These are phyloP conservation scores for Turnix velox DNA, from an alignment of 2,113 vertebrate species.

Conservation along the genomic window DNA sequence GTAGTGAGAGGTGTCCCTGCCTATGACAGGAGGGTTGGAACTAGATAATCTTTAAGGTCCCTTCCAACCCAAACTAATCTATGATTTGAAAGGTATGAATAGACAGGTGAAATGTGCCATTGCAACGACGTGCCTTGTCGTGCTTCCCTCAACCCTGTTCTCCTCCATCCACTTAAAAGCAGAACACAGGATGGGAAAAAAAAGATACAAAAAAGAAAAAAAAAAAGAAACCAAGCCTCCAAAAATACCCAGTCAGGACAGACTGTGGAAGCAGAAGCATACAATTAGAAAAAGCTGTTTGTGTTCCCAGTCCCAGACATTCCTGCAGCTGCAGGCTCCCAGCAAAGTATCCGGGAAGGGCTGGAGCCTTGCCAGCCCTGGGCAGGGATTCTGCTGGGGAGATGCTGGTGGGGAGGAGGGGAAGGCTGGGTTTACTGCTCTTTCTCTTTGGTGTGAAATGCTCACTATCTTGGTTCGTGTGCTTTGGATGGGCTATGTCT, in stretches of 20 bases:
- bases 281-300: conserved; percentile 7
- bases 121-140: not conserved
- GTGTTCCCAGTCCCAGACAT: conserved; percentile 45
- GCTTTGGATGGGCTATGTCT: not conserved
- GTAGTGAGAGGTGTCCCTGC: too few relatives aligned
- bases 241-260: not conserved
- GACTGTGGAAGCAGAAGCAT: not conserved
- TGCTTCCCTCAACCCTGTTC: not conserved
- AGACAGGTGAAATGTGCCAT: not conserved
- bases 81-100: too few relatives aligned
- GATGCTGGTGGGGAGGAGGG: accelerated
- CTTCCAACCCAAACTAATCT: too few relatives aligned
- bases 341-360: not conserved
- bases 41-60: too few relatives aligned
- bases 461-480: not conserved
- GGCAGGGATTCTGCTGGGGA: conserved; percentile 38
- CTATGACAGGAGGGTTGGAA: too few relatives aligned
- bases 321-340: conserved; percentile 64
- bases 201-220: not conserved
- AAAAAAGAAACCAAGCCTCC: not conserved
- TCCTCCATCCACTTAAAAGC: not conserved
- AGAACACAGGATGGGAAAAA: not conserved
- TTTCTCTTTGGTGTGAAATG: not conserved
- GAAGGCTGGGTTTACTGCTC: not conserved
- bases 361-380: conserved; percentile 30